These are phyloP conservation scores for Diabrotica virgifera DNA, from an alignment of 1,140 invertebrate species.

Conservation along the genomic window DNA sequence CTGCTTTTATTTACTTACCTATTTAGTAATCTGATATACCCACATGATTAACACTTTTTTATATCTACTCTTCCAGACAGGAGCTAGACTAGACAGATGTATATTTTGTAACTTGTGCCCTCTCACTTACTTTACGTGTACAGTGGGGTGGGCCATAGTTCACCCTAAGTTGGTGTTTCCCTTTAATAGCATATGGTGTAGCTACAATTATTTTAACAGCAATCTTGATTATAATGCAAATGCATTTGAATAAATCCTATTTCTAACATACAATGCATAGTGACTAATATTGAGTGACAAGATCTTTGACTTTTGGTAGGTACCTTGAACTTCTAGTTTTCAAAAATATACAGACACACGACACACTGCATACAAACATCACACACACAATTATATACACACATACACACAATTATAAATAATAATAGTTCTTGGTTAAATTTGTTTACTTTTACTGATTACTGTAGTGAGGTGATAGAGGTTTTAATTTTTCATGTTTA, in stretches of 20 bases:
- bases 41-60: not conserved
- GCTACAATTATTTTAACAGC: not conserved
- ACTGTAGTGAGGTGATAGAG: too few relatives aligned
- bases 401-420: too few relatives aligned
- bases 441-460: too few relatives aligned
- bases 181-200: not conserved
- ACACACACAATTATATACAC: too few relatives aligned
- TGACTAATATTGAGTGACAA: not conserved
- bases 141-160: not conserved
- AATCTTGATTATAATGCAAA: not conserved
- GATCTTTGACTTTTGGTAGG: too few relatives aligned
- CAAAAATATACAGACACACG: too few relatives aligned
- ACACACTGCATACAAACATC: too few relatives aligned
- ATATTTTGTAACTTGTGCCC: not conserved
- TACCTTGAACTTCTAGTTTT: too few relatives aligned
- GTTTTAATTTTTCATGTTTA: too few relatives aligned
- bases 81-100: not conserved
- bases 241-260: not conserved
- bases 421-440: too few relatives aligned
- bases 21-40: not conserved
- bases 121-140: not conserved
- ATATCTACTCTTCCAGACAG: not conserved
- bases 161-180: not conserved
- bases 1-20: not conserved
- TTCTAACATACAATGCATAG: not conserved